Evolutionary conservation across 2,888 invertebrate species (phyloP).

Genomic region (Cotesia congregata): DNA sequence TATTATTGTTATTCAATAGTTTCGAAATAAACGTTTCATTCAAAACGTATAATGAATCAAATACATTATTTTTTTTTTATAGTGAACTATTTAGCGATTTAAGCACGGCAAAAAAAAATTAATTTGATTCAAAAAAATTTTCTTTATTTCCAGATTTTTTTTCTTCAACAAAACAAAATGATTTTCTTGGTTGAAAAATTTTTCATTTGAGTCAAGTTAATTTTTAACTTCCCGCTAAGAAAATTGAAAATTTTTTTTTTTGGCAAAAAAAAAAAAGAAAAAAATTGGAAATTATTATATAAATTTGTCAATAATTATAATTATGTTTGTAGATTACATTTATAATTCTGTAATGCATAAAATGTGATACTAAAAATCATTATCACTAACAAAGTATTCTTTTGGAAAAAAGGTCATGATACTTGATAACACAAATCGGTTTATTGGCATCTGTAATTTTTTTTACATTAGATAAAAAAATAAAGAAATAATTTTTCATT

Average conservation of each 20-base stretch:
- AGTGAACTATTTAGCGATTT: not conserved
- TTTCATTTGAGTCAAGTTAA: no score
- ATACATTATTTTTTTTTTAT: no score
- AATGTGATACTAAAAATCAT: not conserved
- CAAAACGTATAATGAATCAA: no score
- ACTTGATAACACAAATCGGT: slow-evolving; percentile 48
- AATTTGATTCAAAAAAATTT: no score
- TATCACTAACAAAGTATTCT: not conserved
- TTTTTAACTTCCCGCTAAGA: no score
- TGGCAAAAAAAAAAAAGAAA: no score
- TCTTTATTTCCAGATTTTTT: no score
- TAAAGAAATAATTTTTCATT: no score
- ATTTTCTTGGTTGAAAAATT: no score
- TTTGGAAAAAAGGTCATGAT: slow-evolving; percentile 51
- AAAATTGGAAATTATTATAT: not conserved
- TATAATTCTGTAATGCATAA: not conserved
- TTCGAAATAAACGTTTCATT: not conserved
- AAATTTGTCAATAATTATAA: not conserved
- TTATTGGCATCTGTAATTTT: slow-evolving; percentile 5
- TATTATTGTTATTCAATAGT: not conserved
- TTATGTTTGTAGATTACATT: not conserved
- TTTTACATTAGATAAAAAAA: not conserved
- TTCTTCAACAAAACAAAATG: no score
- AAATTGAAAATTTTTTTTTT: no score
- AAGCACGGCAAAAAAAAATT: not conserved